Evolutionary conservation across 2,113 vertebrate genomes (phyloP).

Genomic region (Atrichornis clamosus): DNA sequence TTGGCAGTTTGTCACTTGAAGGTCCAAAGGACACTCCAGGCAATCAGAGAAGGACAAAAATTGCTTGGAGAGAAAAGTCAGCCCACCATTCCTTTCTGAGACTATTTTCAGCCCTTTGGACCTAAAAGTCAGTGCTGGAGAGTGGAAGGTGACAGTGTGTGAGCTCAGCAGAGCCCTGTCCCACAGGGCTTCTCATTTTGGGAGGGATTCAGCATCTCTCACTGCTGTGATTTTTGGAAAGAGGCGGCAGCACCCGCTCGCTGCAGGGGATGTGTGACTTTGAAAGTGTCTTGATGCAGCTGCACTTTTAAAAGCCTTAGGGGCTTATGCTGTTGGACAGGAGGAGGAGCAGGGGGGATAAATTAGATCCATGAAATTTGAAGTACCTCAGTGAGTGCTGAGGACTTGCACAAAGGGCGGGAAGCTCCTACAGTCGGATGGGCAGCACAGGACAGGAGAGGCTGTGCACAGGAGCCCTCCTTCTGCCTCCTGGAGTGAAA

Average conservation of each 20-base stretch:
- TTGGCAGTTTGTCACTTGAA: neutral
- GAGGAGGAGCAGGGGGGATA: neutral
- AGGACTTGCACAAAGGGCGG: neutral
- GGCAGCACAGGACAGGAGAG: neutral
- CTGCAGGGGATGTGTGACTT: neutral
- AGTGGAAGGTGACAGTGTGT: rapidly evolving
- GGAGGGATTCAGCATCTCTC: neutral
- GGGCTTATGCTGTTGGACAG: neutral
- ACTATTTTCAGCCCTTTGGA: neutral
- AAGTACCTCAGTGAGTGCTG: rapidly evolving
- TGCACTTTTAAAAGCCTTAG: neutral
- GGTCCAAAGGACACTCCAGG: neutral
- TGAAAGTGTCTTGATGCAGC: neutral
- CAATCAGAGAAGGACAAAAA: neutral
- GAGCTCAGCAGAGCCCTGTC: neutral
- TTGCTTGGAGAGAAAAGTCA: neutral
- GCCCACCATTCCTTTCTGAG: neutral
- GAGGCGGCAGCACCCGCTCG: rapidly evolving
- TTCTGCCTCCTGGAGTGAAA: neutral
- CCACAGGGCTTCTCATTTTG: rapidly evolving
- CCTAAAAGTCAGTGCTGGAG: neutral
- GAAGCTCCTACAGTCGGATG: neutral
- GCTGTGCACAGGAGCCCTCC: neutral
- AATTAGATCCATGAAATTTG: neutral
- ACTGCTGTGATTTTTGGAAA: neutral